A percentile compares a stretch with the other conserved stretches of the same genome.
phyloP scores from a whole-genome alignment of 2,888 invertebrate species.

The Cenopis cana region DNA sequence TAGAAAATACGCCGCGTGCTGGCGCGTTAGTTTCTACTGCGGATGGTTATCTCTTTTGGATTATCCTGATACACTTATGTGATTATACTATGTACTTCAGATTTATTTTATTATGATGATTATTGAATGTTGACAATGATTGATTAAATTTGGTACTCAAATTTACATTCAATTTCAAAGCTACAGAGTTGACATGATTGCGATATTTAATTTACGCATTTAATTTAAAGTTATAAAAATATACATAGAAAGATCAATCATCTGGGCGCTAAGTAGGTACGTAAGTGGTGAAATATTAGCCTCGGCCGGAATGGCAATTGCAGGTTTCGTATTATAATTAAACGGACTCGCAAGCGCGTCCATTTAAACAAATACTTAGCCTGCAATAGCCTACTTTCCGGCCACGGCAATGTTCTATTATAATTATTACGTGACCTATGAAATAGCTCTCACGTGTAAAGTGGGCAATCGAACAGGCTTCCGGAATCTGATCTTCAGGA shows the following conservation, averaged over 20 bases:
- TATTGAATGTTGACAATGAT: not conserved
- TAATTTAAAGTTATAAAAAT: not conserved
- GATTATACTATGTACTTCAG: no score
- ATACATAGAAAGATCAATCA: not conserved
- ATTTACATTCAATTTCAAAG: not conserved
- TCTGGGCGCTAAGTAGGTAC: not conserved
- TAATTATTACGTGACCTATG: not conserved
- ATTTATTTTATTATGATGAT: not conserved
- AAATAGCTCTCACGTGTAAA: not conserved
- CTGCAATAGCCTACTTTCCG: no score
- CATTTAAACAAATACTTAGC: no score
- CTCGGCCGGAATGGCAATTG: no score
- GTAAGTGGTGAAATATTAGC: no score
- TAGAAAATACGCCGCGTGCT: conserved; percentile 41
- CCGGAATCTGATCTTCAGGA: no score
- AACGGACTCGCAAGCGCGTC: no score
- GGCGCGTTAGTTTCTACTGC: conserved; percentile 27
- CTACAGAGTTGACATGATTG: not conserved
- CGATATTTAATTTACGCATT: not conserved
- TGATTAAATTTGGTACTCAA: not conserved
- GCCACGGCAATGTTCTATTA: no score
- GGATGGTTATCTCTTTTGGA: conserved; percentile 35
- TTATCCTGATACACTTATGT: conserved; percentile 1
- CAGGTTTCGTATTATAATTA: no score
- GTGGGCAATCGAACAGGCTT: not conserved